These are phyloP conservation scores for Lagria hirta DNA, from an alignment of 2,888 invertebrate species.

Conservation along the genomic window DNA sequence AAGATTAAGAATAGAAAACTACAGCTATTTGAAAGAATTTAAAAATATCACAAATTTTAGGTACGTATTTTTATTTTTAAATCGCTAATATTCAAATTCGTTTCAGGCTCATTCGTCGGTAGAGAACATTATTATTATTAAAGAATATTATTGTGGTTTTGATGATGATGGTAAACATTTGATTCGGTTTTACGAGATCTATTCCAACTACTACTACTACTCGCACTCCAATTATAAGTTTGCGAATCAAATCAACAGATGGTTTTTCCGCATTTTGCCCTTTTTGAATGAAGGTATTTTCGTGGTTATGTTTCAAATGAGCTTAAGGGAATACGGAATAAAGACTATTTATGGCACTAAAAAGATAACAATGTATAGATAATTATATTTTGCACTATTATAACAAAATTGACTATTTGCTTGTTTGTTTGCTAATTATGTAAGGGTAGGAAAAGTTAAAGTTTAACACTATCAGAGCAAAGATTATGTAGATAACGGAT, in stretches of 20 bases:
- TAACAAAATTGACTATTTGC: too few species aligned
- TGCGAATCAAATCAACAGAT: constrained; percentile 26
- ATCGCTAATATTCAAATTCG: constrained; percentile 17
- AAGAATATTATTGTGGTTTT: constrained; percentile 1
- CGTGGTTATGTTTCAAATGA: constrained; percentile 9
- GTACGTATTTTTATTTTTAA: constrained; percentile 34
- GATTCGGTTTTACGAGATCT: constrained; percentile 9
- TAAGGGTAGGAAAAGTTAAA: too few species aligned
- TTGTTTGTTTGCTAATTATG: too few species aligned
- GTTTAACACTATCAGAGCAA: too few species aligned
- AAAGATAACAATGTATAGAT: too few species aligned
- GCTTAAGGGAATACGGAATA: too few species aligned
- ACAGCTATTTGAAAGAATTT: constrained; percentile 29
- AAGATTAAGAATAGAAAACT: constrained; percentile 19
- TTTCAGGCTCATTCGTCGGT: constrained; percentile 6
- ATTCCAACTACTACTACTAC: constrained; percentile 16
- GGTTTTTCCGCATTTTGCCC: too few species aligned
- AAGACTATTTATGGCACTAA: too few species aligned
- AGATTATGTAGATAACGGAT: too few species aligned
- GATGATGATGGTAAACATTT: background rate
- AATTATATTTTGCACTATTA: too few species aligned
- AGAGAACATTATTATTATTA: constrained; percentile 8
- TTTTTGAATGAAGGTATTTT: too few species aligned
- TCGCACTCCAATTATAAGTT: constrained; percentile 17
- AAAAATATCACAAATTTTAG: constrained; percentile 42